Evolutionary conservation across 2,888 invertebrate genomes (phyloP).

Genomic region (Hirtodrosophila confusa): DNA sequence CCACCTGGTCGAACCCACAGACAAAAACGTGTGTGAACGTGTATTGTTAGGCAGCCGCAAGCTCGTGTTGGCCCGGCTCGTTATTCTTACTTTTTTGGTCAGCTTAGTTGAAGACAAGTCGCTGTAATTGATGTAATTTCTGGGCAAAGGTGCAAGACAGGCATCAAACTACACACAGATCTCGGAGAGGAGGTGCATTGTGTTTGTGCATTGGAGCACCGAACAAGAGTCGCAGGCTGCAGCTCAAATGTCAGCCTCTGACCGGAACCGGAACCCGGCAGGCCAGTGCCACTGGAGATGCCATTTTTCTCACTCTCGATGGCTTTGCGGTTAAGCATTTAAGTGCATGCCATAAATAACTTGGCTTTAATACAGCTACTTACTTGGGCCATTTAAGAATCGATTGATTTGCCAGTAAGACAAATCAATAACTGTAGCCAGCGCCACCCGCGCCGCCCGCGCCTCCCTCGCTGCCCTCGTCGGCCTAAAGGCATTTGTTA

Average conservation of each 20-base stretch:
- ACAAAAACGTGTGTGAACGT: slow-evolving; percentile 31
- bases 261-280: slow-evolving; percentile 7
- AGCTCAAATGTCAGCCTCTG: slow-evolving; percentile 39
- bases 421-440: slow-evolving; percentile 60
- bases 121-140: slow-evolving; percentile 76
- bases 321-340: slow-evolving; percentile 23
- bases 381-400: slow-evolving; percentile 37
- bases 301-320: slow-evolving; percentile 5
- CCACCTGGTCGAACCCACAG: slow-evolving; percentile 8
- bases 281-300: slow-evolving; percentile 33
- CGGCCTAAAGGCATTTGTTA: slow-evolving; percentile 10
- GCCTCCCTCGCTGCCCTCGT: no score
- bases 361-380: slow-evolving; percentile 38
- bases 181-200: slow-evolving; percentile 10
- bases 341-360: slow-evolving; percentile 36
- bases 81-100: slow-evolving; percentile 76
- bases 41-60: slow-evolving; percentile 58
- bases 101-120: slow-evolving; percentile 72
- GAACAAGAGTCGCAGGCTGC: slow-evolving; percentile 37
- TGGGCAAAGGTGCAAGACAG: slow-evolving; percentile 64
- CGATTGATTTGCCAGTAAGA: slow-evolving; percentile 47
- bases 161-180: slow-evolving; percentile 65
- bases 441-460: no score
- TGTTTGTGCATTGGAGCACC: slow-evolving; percentile 36
- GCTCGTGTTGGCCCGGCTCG: slow-evolving; percentile 58